phyloP scores from a whole-genome alignment of 2,888 invertebrate genomes.

The Aphodius sticticus region DNA sequence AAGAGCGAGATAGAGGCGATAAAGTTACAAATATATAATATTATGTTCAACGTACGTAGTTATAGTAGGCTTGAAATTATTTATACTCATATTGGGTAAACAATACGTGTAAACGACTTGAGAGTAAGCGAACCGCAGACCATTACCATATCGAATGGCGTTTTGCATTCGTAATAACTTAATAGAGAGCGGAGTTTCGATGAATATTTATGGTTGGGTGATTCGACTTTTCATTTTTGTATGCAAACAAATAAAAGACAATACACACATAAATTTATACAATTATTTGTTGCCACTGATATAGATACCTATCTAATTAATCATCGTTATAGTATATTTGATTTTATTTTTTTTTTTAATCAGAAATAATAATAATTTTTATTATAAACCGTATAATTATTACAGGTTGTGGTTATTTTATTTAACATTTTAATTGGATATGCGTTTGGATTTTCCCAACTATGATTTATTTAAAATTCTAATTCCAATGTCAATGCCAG shows the following conservation, averaged over 20 bases:
- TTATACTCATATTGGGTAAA: neutral
- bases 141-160: neutral
- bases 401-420: no score
- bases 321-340: no score
- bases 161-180: constrained; percentile 4
- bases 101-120: neutral
- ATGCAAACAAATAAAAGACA: neutral
- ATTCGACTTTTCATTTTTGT: neutral
- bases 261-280: neutral
- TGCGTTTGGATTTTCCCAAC: no score
- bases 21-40: neutral
- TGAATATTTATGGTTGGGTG: neutral
- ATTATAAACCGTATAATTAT: no score
- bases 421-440: no score
- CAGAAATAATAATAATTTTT: no score
- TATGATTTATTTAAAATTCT: no score
- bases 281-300: no score
- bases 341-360: no score
- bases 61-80: neutral
- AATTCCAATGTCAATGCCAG: no score
- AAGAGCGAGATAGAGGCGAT: neutral
- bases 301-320: no score
- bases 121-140: neutral
- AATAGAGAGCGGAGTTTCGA: neutral
- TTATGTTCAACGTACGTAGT: neutral